These are phyloP conservation scores for Pyrocephalus nanus DNA, from an alignment of 2,797 vertebrate species.

Conservation along the genomic window DNA sequence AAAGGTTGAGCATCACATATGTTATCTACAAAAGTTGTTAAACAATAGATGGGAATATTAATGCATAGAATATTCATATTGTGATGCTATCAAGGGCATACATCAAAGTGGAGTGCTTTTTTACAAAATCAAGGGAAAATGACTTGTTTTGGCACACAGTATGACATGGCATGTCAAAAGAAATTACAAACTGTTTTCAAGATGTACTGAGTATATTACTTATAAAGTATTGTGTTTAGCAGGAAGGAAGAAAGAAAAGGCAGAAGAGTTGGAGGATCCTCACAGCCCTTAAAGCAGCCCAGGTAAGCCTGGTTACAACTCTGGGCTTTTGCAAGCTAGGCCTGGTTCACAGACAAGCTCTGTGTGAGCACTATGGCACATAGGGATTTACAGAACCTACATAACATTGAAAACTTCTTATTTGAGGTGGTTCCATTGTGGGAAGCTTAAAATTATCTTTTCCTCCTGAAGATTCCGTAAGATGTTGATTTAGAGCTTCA, in stretches of 20 bases:
- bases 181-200: background rate
- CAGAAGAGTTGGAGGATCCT: background rate
- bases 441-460: background rate
- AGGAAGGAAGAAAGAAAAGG: background rate
- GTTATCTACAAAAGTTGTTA: conserved; percentile 21
- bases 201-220: background rate
- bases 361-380: background rate
- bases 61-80: background rate
- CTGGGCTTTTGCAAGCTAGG: background rate
- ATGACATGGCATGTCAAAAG: background rate
- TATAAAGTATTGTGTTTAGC: background rate
- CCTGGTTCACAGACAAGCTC: background rate
- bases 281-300: background rate
- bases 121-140: background rate
- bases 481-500: background rate
- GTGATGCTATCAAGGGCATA: background rate
- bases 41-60: background rate
- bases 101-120: background rate
- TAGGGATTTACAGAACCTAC: background rate
- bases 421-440: background rate
- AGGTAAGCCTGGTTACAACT: background rate
- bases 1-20: background rate
- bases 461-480: background rate
- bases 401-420: background rate
- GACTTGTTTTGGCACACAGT: background rate